Conservation (phyloP, 2,797 vertebrate genomes). For the Spinibarbus caldwelli region DNA sequence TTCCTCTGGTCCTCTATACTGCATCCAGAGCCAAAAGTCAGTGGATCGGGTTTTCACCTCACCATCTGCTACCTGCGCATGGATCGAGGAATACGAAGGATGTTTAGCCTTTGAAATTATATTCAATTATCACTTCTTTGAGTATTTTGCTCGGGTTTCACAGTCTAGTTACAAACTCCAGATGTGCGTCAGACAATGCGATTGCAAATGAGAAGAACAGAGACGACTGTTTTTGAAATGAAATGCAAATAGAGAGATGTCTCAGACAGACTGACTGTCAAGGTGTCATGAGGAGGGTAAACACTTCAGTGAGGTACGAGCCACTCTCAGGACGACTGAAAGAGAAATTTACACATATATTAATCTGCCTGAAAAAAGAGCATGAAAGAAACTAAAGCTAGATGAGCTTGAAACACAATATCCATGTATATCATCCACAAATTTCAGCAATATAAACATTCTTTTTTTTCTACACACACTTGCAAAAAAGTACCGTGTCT, state of each 20-base stretch:
- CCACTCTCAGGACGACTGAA: not conserved
- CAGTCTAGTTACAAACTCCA: not conserved
- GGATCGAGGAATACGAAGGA: conserved; percentile 57
- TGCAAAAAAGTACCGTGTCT: not conserved
- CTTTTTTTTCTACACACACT: not conserved
- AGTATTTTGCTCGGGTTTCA: conserved; percentile 47
- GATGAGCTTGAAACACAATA: not conserved
- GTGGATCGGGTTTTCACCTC: conserved; percentile 46
- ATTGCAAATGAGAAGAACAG: conserved; percentile 18
- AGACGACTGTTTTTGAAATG: conserved; percentile 2
- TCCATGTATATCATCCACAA: not conserved
- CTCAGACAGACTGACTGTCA: conserved; percentile 20
- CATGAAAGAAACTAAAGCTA: not conserved
- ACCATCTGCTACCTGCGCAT: conserved; percentile 41
- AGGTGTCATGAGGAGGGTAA: conserved; percentile 16
- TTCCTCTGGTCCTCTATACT: conserved; percentile 61
- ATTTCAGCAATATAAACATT: not conserved
- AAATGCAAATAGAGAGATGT: conserved; percentile 6
- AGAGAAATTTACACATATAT: not conserved
- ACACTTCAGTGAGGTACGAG: not conserved
- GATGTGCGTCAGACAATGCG: not conserved
- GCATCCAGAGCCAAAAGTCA: conserved; percentile 51
- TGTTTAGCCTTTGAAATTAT: conserved; percentile 56
- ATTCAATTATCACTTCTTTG: conserved; percentile 67
- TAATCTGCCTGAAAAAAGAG: not conserved